Evolutionary conservation across 92 coral and sea anemone genomes (phyloP), one percentile per base, ranked within the genome.

Genomic region (Epizoanthus ramosus): DNA sequence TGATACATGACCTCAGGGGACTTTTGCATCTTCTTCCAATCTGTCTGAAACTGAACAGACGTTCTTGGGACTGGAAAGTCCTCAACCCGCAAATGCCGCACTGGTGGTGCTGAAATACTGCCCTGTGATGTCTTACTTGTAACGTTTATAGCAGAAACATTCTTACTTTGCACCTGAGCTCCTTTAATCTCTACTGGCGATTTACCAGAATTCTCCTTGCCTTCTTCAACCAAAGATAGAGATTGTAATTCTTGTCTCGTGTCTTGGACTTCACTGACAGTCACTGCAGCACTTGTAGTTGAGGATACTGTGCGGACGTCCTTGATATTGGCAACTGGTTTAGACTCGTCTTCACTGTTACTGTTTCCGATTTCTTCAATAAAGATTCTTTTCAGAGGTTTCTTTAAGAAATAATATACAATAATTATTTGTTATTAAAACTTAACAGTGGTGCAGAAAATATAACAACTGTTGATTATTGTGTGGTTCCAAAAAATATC

Each of bases 321-420:
- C 52, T 22, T 14, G 2, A 35, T 16, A 41, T 41, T 22, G 75
- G 8, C 72, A 9, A 24, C 39, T 8, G 50, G n/a, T 10, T 57
- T 8, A 21, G 61, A 12, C 23, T 37, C 17, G 18, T 67, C 76
- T 14, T 93, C 99, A 10, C 85, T 91, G 24, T 91, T 95, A 63
- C 94, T 88, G 57, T 89, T 88, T 57, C 98, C 99, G 63, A 97
- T 87, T 69, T 97, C 99, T 52, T 97, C 98, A 28, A 97, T 97
- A 4, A 84, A 87, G 25, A 94, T 90, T 74, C 99, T 83, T 75
- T 94, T 97, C 15, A 97, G 83, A 31, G 97, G 98, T 83, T 91
- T 91, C 98, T 95, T 50, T 10, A 50, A 9, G 43, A 50, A 9
- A 50, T 0, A 50, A 9, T 9, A 50, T 50, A 10, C 14, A 50